Percentiles rank a stretch among this genome's conserved stretches.
phyloP scores from a whole-genome alignment of 2,113 vertebrate species.

The Sterna hirundo region DNA sequence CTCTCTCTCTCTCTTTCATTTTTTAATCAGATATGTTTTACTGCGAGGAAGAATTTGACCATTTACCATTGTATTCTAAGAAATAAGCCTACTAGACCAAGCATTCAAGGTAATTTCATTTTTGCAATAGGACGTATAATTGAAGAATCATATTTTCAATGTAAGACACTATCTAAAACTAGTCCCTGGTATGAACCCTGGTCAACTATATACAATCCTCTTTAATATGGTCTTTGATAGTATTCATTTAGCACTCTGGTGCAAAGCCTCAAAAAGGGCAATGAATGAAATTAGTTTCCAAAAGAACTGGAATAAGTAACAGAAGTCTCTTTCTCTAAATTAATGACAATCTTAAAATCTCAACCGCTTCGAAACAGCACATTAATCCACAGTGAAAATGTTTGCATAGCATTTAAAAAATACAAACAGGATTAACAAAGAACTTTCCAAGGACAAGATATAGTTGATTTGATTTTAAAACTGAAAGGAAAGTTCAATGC shows the following conservation, averaged over 20 bases:
- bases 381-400: slow-evolving; percentile 52
- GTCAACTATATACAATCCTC: slow-evolving; percentile 64
- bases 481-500: neutral
- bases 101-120: slow-evolving; percentile 73
- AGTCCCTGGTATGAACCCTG: slow-evolving; percentile 55
- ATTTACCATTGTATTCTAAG: slow-evolving; percentile 55
- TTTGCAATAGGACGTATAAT: slow-evolving; percentile 64
- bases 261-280: slow-evolving; percentile 37
- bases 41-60: slow-evolving; percentile 41
- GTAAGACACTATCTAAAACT: slow-evolving; percentile 64
- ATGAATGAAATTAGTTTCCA: slow-evolving; percentile 69
- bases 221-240: slow-evolving; percentile 70
- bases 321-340: slow-evolving; percentile 23
- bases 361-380: slow-evolving; percentile 44
- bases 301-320: slow-evolving; percentile 7
- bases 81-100: slow-evolving; percentile 54
- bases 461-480: slow-evolving; percentile 1
- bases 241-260: slow-evolving; percentile 45
- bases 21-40: slow-evolving; percentile 61
- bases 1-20: slow-evolving; percentile 12
- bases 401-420: slow-evolving; percentile 57
- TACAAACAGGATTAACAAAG: slow-evolving; percentile 34
- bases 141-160: slow-evolving; percentile 65
- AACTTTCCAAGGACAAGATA: slow-evolving; percentile 48
- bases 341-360: slow-evolving; percentile 64